Evolutionary conservation across 2,888 invertebrate species (phyloP), one percentile per base, ranked within the genome.

Genomic region (Disparrhopalites patrizii): DNA sequence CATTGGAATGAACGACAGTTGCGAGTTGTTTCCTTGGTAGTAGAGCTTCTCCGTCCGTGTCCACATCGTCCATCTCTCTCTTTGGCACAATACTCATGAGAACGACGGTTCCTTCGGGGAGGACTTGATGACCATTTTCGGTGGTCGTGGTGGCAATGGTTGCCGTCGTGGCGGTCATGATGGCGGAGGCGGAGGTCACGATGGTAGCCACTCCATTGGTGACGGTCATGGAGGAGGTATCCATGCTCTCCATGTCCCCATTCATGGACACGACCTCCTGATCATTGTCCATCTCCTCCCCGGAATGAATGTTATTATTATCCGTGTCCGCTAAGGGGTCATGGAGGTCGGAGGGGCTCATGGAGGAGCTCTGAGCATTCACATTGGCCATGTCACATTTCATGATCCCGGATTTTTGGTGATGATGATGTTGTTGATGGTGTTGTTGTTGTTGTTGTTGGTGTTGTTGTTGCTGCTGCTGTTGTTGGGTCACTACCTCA

Each of bases 21-120:
- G 69, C 69, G 8, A 67, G 60, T 66, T 67, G 67, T 40, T 73
- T 73, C 61, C 71, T 68, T 10, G 71, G 73, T 62, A 68, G 68
- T 13, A 73, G 60, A 56, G 65, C 65, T 52, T 73, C 78, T 79
- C 77, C 79, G 66, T 73, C 73, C 40, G 70, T 69, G 40, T 69
- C 66, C 25, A 65, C 67, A 55, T 62, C 56, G 31, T 69, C 60
- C 13, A 63, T 57, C 47, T 67, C 69, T 43, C 68, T 68, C 68
- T 73, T 71, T 70, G 71, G 73, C 70, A 73, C 73, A 61, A 73
- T 71, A 64, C 69, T 67, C 73, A 73, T 73, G 51, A 73, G 71
- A 13, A 73, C 71, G n/a, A 73, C 71, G 18, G 71, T 72, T 47
- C 73, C 73, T 40, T 73, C 69, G 4, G 73, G 73, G 43, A 73